phyloP scores from a whole-genome alignment of 2,888 invertebrate genomes.

The Luffia ferchaultella region DNA sequence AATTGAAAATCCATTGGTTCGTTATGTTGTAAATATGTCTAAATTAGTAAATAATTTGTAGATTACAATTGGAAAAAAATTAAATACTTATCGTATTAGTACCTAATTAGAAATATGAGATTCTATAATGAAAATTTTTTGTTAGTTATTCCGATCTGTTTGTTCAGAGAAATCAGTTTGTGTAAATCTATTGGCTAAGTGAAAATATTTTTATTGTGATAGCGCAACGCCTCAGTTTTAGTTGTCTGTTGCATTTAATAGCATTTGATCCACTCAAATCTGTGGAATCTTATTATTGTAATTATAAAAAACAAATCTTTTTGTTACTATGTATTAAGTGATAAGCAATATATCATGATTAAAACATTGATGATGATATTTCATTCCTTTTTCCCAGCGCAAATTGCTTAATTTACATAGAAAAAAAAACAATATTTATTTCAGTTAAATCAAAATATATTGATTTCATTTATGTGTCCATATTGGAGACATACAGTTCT shows the following conservation, averaged over 20 bases:
- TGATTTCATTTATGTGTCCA: too few species aligned
- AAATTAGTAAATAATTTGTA: slow-evolving; percentile 33
- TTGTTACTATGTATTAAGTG: slow-evolving; percentile 55
- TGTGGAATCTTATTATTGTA: neutral
- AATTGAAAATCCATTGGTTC: slow-evolving; percentile 31
- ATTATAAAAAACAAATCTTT: slow-evolving; percentile 47
- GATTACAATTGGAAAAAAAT: slow-evolving; percentile 44
- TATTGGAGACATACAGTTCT: too few species aligned
- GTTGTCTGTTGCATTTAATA: slow-evolving; percentile 61
- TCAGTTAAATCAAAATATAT: too few species aligned
- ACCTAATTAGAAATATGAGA: slow-evolving; percentile 62
- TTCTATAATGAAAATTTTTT: slow-evolving; percentile 34
- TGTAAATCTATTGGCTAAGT: neutral
- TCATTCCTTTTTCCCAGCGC: too few species aligned
- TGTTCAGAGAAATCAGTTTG: slow-evolving; percentile 16
- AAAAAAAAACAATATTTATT: too few species aligned
- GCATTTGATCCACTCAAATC: slow-evolving; percentile 44
- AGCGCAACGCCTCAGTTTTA: slow-evolving; percentile 53
- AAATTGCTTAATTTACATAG: too few species aligned
- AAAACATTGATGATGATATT: too few species aligned
- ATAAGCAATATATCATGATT: slow-evolving; percentile 65
- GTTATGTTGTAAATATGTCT: slow-evolving; percentile 9
- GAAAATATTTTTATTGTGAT: slow-evolving; percentile 37
- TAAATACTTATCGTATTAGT: slow-evolving; percentile 48
- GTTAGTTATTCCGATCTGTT: slow-evolving; percentile 52